These are phyloP conservation scores for Hydra vulgaris DNA, from an alignment of 30 jellyfish, hydroid and myxozoan species.

Conservation along the genomic window DNA sequence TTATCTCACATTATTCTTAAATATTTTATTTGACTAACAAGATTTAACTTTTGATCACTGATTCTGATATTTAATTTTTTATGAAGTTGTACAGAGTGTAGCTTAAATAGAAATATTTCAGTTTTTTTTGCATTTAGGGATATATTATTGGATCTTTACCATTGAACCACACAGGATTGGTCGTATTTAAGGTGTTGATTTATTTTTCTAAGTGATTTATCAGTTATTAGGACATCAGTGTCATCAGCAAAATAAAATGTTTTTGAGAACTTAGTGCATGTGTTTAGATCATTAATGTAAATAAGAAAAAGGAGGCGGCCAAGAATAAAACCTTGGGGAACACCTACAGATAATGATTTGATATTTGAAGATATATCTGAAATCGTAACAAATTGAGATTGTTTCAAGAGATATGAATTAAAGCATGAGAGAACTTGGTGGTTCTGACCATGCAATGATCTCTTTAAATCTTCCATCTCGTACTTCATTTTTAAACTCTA, in stretches of 20 bases:
- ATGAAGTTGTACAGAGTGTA: neutral
- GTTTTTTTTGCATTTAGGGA: conserved; percentile 2
- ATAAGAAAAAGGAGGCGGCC: neutral
- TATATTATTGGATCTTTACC: neutral
- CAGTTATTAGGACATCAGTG: neutral
- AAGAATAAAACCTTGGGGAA: neutral
- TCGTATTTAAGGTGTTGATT: neutral
- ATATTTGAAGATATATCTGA: neutral
- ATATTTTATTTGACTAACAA: no score
- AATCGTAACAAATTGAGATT: neutral
- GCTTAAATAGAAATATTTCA: neutral
- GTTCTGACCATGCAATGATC: no score
- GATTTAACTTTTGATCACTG: no score
- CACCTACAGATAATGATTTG: neutral
- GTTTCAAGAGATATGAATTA: conserved; percentile 1
- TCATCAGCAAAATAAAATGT: neutral
- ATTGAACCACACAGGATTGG: neutral
- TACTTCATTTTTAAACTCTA: no score
- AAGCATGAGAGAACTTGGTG: no score
- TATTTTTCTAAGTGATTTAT: neutral
- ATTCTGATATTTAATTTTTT: neutral
- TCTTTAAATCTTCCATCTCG: no score
- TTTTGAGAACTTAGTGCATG: neutral
- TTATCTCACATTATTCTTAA: no score
- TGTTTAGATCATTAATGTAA: neutral